Base-by-base conservation (phyloP, 2,888 invertebrate genomes). In the Nemoura dubitans region DNA sequence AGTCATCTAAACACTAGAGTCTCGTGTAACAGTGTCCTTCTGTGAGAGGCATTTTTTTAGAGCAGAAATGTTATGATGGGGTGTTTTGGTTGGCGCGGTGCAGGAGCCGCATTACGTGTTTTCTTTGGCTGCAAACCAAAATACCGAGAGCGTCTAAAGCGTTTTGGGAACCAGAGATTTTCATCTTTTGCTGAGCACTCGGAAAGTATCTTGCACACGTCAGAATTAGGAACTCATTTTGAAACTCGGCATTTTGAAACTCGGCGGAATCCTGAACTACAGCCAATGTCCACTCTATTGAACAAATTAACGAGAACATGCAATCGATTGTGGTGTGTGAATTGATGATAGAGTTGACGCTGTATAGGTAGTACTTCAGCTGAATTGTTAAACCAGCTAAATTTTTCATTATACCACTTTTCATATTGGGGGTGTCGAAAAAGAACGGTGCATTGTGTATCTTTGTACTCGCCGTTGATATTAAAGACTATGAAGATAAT, bases 401-500 rank as follows among this genome's bases (percentile, higher is more conserved):
- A 59, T 59, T 59, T 59, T 78, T 78, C 78, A 27, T 78, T 78
- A 78, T 78, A 78, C 28, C 10, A 78, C 78, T 78, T 78, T 78
- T 78, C 28, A 78, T 27, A 28, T 76, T 76, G 16, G 78, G 78
- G 28, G 78, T 78, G 28, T 14, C n/a, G 10, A 78, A 78, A 27
- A 78, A 28, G 78, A 78, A 28, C 59, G 59, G 59, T 59, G 59
- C 21, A 59, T 59, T 59, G 59, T 59, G 59, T 59, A 59, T 59
- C 59, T 59, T 59, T 59, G 59, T 59, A 59, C 59, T 59, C 59
- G 59, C 16, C 59, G 59, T 59, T 59, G 59, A 59, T 59, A 59
- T 59, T 59, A 59, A 59, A 78, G 78, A 78, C 26, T n/a, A 81
- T n/a, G 28, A 81, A 81, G 81, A 81, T 28, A 81, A 30, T 59